Base-by-base conservation (phyloP, 2,797 vertebrate genomes). In the Coregonus ussuriensis region DNA sequence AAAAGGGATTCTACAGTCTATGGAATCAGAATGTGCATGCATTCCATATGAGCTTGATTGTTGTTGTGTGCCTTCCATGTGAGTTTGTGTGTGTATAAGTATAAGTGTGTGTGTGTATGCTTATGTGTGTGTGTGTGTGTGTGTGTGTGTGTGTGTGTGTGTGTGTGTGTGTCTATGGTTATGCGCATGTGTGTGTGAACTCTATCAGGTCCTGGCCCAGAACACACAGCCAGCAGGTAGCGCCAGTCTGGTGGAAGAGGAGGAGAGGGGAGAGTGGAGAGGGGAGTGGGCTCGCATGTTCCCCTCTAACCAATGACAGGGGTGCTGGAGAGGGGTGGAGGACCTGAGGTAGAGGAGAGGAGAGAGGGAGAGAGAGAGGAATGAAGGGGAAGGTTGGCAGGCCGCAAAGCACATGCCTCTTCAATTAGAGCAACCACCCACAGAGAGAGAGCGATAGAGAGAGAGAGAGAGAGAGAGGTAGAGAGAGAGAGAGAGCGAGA, bases 281-380 rank as follows among this genome's bases (percentile, higher is more conserved):
- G 16, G 33, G 84, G 83, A 85, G 81, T 79, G 76, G 56, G 29
- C 54, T 37, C 3, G 56, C 59, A 72, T 31, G 67, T 25, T 65
- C 62, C n/a, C 21, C 7, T 65, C 5, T 29, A 65, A 29, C 71
- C 71, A 71, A 67, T 70, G 68, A 77, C 6, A 77, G 35, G 35
- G 63, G 47, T n/a, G 66, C 15, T 69, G 53, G 25, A 3, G 52
- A 13, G 29, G 31, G 54, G 63, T 16, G 63, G 52, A n/a, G 63
- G 52, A n/a, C 4, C 11, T 68, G 29, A 74, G 33, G n/a, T 29
- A 72, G 35, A 59, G 5, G 29, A 16, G 18, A 25, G 6, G 31
- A 72, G 51, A 74, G 71, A 68, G 7, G 4, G 33, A 62, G 66
- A 15, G 18, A 41, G 29, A 15, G 41, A 37, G 47, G 54, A 29